Conservation (phyloP, 2,888 invertebrate species). For the Desoria tigrina region DNA sequence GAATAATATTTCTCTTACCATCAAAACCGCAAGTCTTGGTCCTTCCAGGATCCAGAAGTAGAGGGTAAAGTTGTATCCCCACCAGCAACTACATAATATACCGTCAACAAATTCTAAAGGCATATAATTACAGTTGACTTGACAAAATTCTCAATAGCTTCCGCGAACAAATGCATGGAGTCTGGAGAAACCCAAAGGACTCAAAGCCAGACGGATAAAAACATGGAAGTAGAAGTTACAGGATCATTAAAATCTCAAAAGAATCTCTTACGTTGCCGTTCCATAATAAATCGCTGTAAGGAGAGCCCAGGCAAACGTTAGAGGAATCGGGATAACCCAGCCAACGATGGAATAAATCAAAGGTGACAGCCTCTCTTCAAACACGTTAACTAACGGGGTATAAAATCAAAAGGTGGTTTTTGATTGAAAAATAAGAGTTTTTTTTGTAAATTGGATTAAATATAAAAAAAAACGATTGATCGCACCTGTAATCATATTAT, state of each 20-base stretch:
- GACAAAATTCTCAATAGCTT: no score
- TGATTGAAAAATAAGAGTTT: not conserved
- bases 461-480: conserved; percentile 53
- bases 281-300: conserved; percentile 63
- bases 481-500: conserved; percentile 77
- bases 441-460: not conserved
- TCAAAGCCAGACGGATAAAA: no score
- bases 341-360: conserved; percentile 67
- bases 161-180: no score
- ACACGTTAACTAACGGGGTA: conserved; percentile 62
- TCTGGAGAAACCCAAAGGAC: no score
- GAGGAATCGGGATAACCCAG: conserved; percentile 72
- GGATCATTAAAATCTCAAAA: no score
- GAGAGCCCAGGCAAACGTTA: conserved; percentile 70
- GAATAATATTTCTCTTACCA: conserved; percentile 62
- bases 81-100: conserved; percentile 69
- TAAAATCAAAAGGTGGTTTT: conserved; percentile 25
- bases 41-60: conserved; percentile 91
- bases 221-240: not conserved
- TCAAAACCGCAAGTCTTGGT: conserved; percentile 75
- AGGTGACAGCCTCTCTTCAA: conserved; percentile 68
- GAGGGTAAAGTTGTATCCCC: conserved; percentile 76
- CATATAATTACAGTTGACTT: no score
- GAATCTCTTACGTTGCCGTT: conserved; percentile 60
- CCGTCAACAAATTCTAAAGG: no score